Evolutionary conservation across 2,113 vertebrate species (phyloP).

Genomic region (Lucifuga dentata): DNA sequence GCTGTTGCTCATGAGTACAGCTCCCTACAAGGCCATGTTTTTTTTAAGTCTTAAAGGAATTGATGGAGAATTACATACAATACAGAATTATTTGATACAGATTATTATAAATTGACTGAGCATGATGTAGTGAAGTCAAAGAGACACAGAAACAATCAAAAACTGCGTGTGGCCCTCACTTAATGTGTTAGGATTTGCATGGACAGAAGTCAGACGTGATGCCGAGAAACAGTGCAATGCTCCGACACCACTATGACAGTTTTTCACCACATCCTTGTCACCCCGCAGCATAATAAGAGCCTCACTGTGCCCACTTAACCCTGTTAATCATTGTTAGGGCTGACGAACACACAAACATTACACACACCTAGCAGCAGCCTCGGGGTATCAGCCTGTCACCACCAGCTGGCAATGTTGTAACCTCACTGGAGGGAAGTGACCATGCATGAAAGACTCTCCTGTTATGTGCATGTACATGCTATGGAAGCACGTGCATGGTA

Average conservation of each 20-base stretch:
- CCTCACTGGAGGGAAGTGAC: slow-evolving; percentile 36
- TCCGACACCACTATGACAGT: slow-evolving; percentile 55
- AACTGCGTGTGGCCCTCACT: slow-evolving; percentile 20
- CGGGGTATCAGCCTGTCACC: slow-evolving; percentile 51
- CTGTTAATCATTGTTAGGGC: slow-evolving; percentile 65
- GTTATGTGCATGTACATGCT: slow-evolving; percentile 20
- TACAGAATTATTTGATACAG: too few species aligned
- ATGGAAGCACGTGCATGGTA: too few species aligned
- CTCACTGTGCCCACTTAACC: slow-evolving; percentile 69
- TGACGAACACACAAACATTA: slow-evolving; percentile 53
- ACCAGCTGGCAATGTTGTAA: slow-evolving; percentile 44
- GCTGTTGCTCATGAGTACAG: not conserved
- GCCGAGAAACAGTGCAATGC: slow-evolving; percentile 18
- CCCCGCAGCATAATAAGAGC: slow-evolving; percentile 55
- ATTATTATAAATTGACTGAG: too few species aligned
- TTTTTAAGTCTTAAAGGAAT: too few species aligned
- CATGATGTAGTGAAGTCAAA: too few species aligned
- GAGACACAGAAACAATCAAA: too few species aligned
- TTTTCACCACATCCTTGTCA: slow-evolving; percentile 57
- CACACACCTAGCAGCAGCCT: slow-evolving; percentile 44
- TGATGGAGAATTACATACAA: too few species aligned
- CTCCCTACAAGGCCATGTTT: not conserved
- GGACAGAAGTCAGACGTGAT: slow-evolving; percentile 45
- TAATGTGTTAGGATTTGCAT: slow-evolving; percentile 49
- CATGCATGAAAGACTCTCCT: slow-evolving; percentile 42